These are phyloP conservation scores for Montipora sp. DNA, from an alignment of 64 coral and sea anemone species.

Conservation along the genomic window DNA sequence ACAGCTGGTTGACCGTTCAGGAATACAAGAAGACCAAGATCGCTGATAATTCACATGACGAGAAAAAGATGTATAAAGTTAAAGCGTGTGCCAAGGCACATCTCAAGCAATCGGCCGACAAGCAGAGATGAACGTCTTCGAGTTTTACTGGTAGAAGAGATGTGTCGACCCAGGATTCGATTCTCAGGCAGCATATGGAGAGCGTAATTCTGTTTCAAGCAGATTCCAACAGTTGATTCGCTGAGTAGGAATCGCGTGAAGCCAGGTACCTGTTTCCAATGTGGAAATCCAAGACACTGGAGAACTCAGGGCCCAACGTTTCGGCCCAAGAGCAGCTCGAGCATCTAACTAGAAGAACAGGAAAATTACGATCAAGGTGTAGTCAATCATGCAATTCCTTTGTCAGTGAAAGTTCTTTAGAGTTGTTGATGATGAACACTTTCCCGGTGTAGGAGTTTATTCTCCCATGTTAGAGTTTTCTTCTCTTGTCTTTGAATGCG, in stretches of 20 bases:
- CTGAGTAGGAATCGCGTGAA: not conserved
- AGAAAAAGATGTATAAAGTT: not conserved
- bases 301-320: slow-evolving; percentile 17
- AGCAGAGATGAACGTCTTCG: not conserved
- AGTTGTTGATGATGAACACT: not conserved
- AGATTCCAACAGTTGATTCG: slow-evolving; percentile 17
- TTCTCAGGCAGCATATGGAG: not conserved
- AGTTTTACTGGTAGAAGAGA: not conserved
- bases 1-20: slow-evolving; percentile 4
- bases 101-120: not conserved
- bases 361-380: slow-evolving; percentile 6
- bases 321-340: not conserved
- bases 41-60: slow-evolving; percentile 25
- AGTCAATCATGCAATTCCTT: slow-evolving; percentile 26
- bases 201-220: not conserved
- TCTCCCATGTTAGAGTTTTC: not conserved
- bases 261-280: slow-evolving; percentile 29
- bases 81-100: not conserved
- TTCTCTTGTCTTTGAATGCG: not conserved
- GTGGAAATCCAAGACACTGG: slow-evolving; percentile 47
- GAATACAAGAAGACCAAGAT: slow-evolving; percentile 53
- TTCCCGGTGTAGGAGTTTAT: not conserved
- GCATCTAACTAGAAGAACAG: slow-evolving; percentile 6
- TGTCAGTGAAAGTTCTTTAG: slow-evolving; percentile 28
- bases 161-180: not conserved